phyloP scores from a whole-genome alignment of 2,113 vertebrate genomes.

The Stomatorhinus ivindoensis region DNA sequence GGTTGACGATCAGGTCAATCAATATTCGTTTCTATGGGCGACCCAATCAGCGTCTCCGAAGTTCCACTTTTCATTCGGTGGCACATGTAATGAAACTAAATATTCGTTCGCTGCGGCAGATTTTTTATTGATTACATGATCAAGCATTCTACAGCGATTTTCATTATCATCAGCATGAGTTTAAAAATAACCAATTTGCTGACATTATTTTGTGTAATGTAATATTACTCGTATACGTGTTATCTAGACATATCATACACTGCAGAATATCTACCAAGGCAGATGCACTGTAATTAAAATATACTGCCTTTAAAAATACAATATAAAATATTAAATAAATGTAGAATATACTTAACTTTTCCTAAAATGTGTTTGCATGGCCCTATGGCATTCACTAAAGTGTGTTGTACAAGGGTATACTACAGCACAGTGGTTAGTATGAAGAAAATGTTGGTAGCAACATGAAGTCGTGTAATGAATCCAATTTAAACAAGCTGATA shows the following conservation, averaged over 20 bases:
- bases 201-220: background rate
- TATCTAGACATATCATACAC: background rate
- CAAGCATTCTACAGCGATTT: background rate
- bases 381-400: background rate
- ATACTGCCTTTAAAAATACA: background rate
- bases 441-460: background rate
- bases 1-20: background rate
- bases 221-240: background rate
- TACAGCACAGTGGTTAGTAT: background rate
- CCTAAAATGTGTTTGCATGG: background rate
- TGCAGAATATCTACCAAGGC: background rate
- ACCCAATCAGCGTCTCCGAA: background rate
- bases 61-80: background rate
- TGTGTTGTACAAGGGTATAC: background rate
- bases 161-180: background rate
- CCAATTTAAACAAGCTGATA: background rate
- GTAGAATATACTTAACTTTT: background rate
- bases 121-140: background rate
- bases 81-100: background rate
- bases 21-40: background rate
- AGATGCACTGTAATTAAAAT: background rate
- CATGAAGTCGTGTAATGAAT: background rate
- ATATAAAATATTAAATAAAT: background rate
- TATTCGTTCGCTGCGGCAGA: background rate
- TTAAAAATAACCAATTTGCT: background rate